Base-by-base conservation (phyloP, 2,888 invertebrate genomes). In the Trichopoda pennipes region DNA sequence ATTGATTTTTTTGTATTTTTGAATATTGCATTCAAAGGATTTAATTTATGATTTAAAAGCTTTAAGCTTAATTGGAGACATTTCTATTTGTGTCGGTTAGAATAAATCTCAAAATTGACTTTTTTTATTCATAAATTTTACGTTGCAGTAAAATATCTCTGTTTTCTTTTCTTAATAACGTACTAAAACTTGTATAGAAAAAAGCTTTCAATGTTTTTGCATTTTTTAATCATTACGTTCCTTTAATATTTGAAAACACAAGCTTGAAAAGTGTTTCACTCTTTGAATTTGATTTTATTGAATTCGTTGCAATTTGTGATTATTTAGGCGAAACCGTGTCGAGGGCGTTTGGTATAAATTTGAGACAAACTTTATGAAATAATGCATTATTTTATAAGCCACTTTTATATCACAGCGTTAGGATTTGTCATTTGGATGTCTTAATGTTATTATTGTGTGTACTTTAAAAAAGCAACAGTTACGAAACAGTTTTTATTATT, bases 321-420 rank as follows among this genome's bases (percentile, higher is more conserved):
- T 55, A 7, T 28, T 66, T 60, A 17, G 61, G 47, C 21, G 79
- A 80, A 83, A 80, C 80, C 77, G 28, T 61, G 38, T 47, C 44
- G n/a, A 56, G 60, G 12, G 68, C 32, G 35, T 63, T 66, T 73
- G 72, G 56, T 58, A 80, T 79, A 73, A 53, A 32, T 77, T 61
- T 74, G 1, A 38, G 4, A 49, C 51, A 38, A n/a, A 3, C 28
- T 38, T 23, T 21, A 53, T 21, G 19, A 19, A 23, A 3, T 7
- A 12, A 16, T 64, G 17, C 32, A 42, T 23, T 44, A 21, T 51
- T 44, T 44, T 76, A 78, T 81, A 83, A 85, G 83, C 85, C 84
- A 84, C 79, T 75, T 83, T 63, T 63, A 72, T 85, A 85, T 84
- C 83, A 83, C 83, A 85, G 81, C 84, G 64, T 53, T 76, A 58